Conservation (phyloP, 2,888 invertebrate genomes). For the Cosmia pyralina region DNA sequence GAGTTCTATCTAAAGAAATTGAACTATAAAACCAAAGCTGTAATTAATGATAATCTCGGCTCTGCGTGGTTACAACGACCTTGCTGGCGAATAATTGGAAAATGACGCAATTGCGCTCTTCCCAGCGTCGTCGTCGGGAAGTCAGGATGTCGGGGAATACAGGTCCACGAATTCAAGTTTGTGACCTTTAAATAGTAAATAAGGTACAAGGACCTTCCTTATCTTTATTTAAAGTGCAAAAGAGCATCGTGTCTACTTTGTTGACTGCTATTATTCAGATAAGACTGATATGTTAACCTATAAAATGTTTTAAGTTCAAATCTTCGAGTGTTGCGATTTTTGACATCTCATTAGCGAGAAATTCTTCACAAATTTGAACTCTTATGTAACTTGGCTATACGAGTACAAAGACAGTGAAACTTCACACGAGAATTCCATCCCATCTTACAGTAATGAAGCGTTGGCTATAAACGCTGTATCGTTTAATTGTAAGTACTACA, state of each 20-base stretch:
- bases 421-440: constrained; percentile 48
- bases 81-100: constrained; percentile 76
- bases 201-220: constrained; percentile 31
- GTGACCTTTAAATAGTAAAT: constrained; percentile 53
- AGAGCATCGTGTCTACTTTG: constrained; percentile 37
- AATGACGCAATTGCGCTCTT: constrained; percentile 75
- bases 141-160: constrained; percentile 57
- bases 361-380: constrained; percentile 17
- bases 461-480: constrained; percentile 36
- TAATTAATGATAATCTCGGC: constrained; percentile 45
- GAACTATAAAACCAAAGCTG: constrained; percentile 57
- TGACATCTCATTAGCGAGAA: constrained; percentile 28
- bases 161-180: constrained; percentile 59
- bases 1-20: constrained; percentile 57
- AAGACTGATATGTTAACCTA: constrained; percentile 14
- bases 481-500: constrained; percentile 45
- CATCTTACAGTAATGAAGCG: constrained; percentile 49
- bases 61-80: constrained; percentile 67
- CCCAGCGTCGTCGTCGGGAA: constrained; percentile 61
- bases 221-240: constrained; percentile 48
- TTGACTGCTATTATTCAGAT: constrained; percentile 21
- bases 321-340: constrained; percentile 9
- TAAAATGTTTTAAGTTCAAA: background rate
- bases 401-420: constrained; percentile 37
- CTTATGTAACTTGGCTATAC: constrained; percentile 29